Percentiles rank a stretch among this genome's conserved stretches.
These are phyloP conservation scores for Acipenser ruthenus DNA, from an alignment of 2,797 vertebrate species.

Conservation along the genomic window DNA sequence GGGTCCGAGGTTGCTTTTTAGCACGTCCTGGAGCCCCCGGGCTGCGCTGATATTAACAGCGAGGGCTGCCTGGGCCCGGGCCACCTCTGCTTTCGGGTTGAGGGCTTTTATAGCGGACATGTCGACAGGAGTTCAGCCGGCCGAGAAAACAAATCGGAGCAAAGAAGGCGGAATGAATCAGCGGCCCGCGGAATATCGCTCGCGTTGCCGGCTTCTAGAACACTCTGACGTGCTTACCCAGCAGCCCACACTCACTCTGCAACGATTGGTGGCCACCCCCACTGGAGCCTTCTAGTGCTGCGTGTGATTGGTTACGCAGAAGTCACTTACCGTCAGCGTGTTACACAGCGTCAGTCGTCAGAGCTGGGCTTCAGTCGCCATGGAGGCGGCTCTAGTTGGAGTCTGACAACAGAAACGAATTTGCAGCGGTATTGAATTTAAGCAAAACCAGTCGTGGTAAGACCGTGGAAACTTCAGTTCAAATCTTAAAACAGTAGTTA, in stretches of 20 bases:
- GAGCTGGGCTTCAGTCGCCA: too few species aligned
- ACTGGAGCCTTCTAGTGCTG: neutral
- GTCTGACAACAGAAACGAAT: too few species aligned
- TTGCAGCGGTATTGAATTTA: too few species aligned
- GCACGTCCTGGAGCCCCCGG: conserved; percentile 90
- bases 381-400: too few species aligned
- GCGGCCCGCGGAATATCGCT: neutral
- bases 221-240: conserved; percentile 36
- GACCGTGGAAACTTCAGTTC: too few species aligned
- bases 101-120: conserved; percentile 85
- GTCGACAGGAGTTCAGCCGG: neutral
- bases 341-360: too few species aligned
- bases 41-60: conserved; percentile 92
- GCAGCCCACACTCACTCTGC: rapidly evolving
- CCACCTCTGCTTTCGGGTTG: conserved; percentile 93
- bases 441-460: too few species aligned
- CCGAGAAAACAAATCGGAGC: neutral
- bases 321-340: conserved; percentile 17
- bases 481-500: too few species aligned
- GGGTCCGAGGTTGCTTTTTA: conserved; percentile 86
- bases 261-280: conserved; percentile 4
- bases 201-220: conserved; percentile 56
- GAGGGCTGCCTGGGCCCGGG: conserved; percentile 82
- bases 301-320: conserved; percentile 17
- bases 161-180: conserved; percentile 4